Percentiles rank a stretch among this genome's conserved stretches.
phyloP scores from a whole-genome alignment of 2,113 vertebrate genomes.

The Vulpes ferrilata region DNA sequence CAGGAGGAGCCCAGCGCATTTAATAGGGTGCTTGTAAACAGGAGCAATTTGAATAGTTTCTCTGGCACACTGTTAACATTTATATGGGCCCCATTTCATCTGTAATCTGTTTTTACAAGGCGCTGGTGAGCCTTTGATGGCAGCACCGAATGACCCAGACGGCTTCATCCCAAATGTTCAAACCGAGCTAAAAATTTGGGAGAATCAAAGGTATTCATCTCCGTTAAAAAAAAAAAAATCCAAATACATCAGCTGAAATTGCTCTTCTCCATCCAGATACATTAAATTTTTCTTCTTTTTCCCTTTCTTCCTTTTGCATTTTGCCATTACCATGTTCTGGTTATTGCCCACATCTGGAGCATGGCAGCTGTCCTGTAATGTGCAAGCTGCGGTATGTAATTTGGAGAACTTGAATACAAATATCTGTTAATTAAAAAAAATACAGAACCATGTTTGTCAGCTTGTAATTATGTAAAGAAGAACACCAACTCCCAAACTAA shows the following conservation, averaged over 20 bases:
- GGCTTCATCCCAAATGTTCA: slow-evolving; percentile 62
- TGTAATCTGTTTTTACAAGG: slow-evolving; percentile 78
- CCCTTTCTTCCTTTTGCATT: neutral
- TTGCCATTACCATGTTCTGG: slow-evolving; percentile 69
- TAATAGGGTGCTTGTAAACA: slow-evolving; percentile 70
- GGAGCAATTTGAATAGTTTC: slow-evolving; percentile 65
- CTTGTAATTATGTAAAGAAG: slow-evolving; percentile 85
- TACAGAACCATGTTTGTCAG: slow-evolving; percentile 84
- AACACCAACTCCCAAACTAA: slow-evolving; percentile 83
- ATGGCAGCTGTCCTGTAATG: slow-evolving; percentile 79
- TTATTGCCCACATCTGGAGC: slow-evolving; percentile 83
- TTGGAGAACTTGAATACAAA: slow-evolving; percentile 85
- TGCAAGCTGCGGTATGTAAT: slow-evolving; percentile 79
- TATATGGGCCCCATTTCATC: slow-evolving; percentile 71
- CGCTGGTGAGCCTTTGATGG: slow-evolving; percentile 60
- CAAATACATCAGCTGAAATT: slow-evolving; percentile 48
- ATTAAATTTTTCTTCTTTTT: slow-evolving; percentile 37
- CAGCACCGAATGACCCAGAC: slow-evolving; percentile 67
- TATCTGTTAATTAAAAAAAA: slow-evolving; percentile 86
- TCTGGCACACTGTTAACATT: slow-evolving; percentile 56
- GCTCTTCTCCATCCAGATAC: slow-evolving; percentile 29
- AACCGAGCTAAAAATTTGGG: slow-evolving; percentile 58
- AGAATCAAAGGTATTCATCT: slow-evolving; percentile 66
- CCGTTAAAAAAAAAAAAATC: slow-evolving; percentile 13
- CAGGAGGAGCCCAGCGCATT: slow-evolving; percentile 16